Conservation (phyloP, 2,113 vertebrate species). For the Perca fluviatilis region DNA sequence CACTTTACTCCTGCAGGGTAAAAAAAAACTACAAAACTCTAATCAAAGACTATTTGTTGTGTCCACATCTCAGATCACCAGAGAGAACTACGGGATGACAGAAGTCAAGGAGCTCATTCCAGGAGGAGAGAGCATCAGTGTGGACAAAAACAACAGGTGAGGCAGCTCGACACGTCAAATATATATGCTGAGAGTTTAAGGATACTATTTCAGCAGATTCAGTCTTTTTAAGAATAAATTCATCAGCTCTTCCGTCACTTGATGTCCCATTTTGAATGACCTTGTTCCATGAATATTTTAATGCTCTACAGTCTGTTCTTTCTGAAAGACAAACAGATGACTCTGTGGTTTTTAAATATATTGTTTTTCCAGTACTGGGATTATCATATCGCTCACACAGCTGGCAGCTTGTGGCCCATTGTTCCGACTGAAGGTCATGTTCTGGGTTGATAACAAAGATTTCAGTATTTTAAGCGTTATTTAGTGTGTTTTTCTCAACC, state of each 20-base stretch:
- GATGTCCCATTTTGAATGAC: neutral
- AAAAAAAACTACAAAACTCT: neutral
- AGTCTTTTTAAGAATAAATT: neutral
- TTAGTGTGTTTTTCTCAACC: neutral
- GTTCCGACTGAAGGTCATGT: conserved; percentile 41
- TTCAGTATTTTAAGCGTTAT: conserved; percentile 4
- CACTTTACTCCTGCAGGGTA: neutral
- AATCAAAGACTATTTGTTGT: neutral
- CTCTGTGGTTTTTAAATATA: neutral
- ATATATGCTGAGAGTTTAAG: neutral
- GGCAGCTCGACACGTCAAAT: conserved; percentile 8
- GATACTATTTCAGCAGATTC: neutral
- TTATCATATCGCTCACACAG: conserved; percentile 26
- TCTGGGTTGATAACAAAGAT: conserved; percentile 7
- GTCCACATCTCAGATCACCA: conserved; percentile 88
- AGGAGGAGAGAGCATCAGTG: conserved; percentile 89
- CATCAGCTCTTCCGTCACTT: neutral
- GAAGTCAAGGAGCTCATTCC: conserved; percentile 93
- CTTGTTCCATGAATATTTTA: neutral
- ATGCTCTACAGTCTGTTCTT: conserved; percentile 1
- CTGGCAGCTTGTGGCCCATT: conserved; percentile 9
- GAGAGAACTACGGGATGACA: conserved; percentile 93
- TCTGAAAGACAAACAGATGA: conserved; percentile 26
- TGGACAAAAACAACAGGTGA: conserved; percentile 93
- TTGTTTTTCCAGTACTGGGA: neutral